A percentile compares a stretch with the other conserved stretches of the same genome.
phyloP scores from a whole-genome alignment of 1,140 invertebrate species.

The Mycetomoellerius zeteki region DNA sequence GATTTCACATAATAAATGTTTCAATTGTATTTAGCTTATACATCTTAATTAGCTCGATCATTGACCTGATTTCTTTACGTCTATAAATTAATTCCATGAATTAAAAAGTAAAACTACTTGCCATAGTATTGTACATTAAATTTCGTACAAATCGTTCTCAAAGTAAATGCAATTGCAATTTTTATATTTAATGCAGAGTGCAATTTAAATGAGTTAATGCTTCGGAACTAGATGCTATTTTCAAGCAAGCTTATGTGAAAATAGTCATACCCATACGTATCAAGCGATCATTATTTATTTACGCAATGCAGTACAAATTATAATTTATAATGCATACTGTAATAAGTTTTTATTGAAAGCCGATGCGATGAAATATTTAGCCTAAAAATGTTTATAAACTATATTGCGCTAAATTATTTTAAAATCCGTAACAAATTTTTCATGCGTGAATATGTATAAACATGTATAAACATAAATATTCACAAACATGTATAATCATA shows the following conservation, averaged over 20 bases:
- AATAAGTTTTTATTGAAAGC: not conserved
- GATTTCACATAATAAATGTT: too few species aligned
- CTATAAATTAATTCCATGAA: too few species aligned
- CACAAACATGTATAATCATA: too few species aligned
- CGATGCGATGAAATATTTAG: not conserved
- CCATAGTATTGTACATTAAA: constrained; percentile 12
- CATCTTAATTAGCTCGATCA: too few species aligned
- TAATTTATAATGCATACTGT: constrained; percentile 7
- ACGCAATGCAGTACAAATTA: not conserved
- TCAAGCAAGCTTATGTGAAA: constrained; percentile 49
- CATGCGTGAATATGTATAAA: too few species aligned
- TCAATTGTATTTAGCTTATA: too few species aligned
- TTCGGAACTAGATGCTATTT: constrained; percentile 1
- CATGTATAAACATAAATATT: too few species aligned
- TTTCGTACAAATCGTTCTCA: not conserved
- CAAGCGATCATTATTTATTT: constrained; percentile 20
- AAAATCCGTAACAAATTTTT: too few species aligned
- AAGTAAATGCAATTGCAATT: constrained; percentile 19
- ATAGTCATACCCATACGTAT: not conserved
- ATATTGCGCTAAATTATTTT: not conserved
- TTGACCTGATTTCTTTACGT: too few species aligned
- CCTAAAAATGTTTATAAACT: not conserved
- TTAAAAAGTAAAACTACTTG: too few species aligned
- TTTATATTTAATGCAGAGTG: constrained; percentile 37
- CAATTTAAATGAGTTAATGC: constrained; percentile 29